These are phyloP conservation scores for Lithobates pipiens DNA, from an alignment of 2,797 vertebrate species.

Conservation along the genomic window DNA sequence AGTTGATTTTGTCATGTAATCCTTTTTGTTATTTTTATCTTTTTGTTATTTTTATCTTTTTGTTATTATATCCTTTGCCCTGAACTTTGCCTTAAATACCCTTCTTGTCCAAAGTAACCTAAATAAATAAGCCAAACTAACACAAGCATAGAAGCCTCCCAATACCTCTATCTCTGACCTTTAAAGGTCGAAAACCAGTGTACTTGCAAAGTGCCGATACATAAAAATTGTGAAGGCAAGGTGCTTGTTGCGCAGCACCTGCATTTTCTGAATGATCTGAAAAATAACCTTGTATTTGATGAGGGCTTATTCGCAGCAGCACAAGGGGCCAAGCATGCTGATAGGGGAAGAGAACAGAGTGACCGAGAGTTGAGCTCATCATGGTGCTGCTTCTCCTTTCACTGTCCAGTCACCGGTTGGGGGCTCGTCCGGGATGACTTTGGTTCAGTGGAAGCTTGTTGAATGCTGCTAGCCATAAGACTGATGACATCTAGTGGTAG, in stretches of 20 bases:
- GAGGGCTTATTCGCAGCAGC: too few species aligned
- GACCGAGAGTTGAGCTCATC: too few species aligned
- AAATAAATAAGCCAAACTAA: not conserved
- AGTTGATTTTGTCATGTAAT: too few species aligned
- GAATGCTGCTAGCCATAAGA: too few species aligned
- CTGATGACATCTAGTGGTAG: too few species aligned
- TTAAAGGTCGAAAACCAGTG: slow-evolving; percentile 8
- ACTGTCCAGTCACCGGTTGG: too few species aligned
- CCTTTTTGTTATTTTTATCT: not conserved
- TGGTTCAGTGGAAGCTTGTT: too few species aligned
- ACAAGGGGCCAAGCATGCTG: too few species aligned
- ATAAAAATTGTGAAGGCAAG: not conserved
- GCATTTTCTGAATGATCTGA: slow-evolving; percentile 32
- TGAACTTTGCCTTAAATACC: not conserved
- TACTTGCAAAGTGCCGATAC: slow-evolving; percentile 37
- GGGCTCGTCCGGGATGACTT: too few species aligned
- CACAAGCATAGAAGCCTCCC: not conserved
- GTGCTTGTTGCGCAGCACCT: not conserved
- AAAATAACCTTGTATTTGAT: slow-evolving; percentile 46
- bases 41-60: not conserved
- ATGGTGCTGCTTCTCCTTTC: too few species aligned
- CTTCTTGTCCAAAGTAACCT: not conserved
- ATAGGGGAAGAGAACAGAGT: too few species aligned
- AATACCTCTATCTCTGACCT: slow-evolving; percentile 10
- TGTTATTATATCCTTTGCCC: not conserved